Evolutionary conservation across 92 coral and sea anemone genomes (phyloP), one percentile per base, ranked within the genome.

Genomic region (Umimayanthus chanpuru): DNA sequence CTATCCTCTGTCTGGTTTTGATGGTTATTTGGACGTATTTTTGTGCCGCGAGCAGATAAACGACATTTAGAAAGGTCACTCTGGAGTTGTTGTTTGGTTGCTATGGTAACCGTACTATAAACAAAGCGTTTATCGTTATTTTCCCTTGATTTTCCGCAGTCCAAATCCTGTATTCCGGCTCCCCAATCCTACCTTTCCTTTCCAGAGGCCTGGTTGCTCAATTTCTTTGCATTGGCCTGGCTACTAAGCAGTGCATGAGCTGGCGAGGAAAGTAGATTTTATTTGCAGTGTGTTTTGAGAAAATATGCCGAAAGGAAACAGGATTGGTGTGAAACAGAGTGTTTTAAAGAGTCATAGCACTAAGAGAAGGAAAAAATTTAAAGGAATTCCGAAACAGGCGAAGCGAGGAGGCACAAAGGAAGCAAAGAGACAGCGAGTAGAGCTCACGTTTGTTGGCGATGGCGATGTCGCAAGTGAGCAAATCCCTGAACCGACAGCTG

Each of bases 1-100:
- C 85, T 64, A 81, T 81, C 85, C 55, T 81, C 85, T 81, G 47
- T 38, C 74, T 81, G 85, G 74, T 81, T 64, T 81, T 75, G 85
- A 81, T 29, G 85, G 25, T 61, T 61, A 5, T 65, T 81, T 81
- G 32, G 5, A 8, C 75, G 58, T 81, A 64, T 32, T 81, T 65
- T 81, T 81, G 85, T 58, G 36, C 75, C 74, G 58, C 85, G 15
- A 64, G 75, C 74, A 16, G 85, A 81, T 64, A 81, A 81, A 64
- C 85, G 75, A 30, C 56, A 18, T 81, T 81, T 81, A 12, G 30
- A 64, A 81, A 81, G 58, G 85, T 9, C 85, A 81, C 85, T 81
- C 74, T 81, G 85, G 75, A 81, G 56, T 1, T 81, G 85, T 64
- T 65, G 85, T 81, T 81, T 20, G 73, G 85, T 81, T 64, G 75